These are phyloP conservation scores for Hemithea aestivaria DNA, from an alignment of 2,888 invertebrate genomes.

Conservation along the genomic window DNA sequence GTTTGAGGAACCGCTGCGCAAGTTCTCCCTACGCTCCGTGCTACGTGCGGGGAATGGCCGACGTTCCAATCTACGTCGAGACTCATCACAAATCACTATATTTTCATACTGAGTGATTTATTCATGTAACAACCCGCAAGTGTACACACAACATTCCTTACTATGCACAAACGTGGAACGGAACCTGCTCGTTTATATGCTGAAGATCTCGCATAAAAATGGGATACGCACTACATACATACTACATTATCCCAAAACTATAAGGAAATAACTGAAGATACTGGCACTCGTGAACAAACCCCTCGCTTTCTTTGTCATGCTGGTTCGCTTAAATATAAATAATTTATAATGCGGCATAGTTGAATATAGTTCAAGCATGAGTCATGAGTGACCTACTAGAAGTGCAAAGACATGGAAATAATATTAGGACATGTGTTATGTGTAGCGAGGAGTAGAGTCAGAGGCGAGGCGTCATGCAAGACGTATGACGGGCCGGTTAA, in stretches of 20 bases:
- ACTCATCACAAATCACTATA: constrained; percentile 46
- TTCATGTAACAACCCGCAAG: constrained; percentile 28
- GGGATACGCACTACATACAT: constrained; percentile 28
- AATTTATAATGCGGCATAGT: too few species aligned
- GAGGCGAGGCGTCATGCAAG: too few species aligned
- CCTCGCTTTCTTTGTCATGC: constrained; percentile 9
- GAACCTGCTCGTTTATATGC: constrained; percentile 27
- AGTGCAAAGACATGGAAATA: constrained; percentile 15
- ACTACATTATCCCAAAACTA: constrained; percentile 23
- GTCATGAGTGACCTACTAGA: constrained; percentile 13
- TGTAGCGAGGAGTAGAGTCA: too few species aligned
- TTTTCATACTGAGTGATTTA: constrained; percentile 50
- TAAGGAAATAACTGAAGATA: constrained; percentile 15
- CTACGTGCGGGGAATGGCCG: constrained; percentile 36
- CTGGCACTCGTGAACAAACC: constrained; percentile 7
- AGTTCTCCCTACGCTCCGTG: constrained; percentile 35
- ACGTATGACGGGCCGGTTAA: constrained; percentile 33
- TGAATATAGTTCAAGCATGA: neutral
- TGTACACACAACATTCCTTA: constrained; percentile 15
- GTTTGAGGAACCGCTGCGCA: constrained; percentile 32
- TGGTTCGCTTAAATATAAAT: constrained; percentile 4
- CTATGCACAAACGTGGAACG: constrained; percentile 25
- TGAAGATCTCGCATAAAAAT: constrained; percentile 24
- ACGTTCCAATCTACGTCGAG: constrained; percentile 10
- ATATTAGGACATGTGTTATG: too few species aligned